A percentile compares a stretch with the other conserved stretches of the same genome.
These are phyloP conservation scores for Drosophila pectinifera DNA, from an alignment of 1,140 invertebrate genomes.

Conservation along the genomic window DNA sequence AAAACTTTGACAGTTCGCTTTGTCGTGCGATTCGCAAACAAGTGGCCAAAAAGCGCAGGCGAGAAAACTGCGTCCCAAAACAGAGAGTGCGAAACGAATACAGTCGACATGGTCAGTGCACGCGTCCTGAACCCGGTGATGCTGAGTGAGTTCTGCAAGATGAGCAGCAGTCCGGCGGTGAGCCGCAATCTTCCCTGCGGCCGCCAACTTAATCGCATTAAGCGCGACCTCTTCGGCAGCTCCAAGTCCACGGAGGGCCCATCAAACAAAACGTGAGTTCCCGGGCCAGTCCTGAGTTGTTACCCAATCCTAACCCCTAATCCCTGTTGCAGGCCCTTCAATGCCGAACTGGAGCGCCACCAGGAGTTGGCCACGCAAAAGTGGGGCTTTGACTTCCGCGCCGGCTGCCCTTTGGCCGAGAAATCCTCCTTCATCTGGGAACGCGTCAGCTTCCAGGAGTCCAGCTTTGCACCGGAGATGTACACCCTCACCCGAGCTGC, in stretches of 20 bases:
- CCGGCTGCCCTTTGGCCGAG: conserved; percentile 62
- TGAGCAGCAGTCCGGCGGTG: conserved; percentile 65
- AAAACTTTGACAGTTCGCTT: conserved; percentile 81
- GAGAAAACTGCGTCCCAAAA: conserved; percentile 63
- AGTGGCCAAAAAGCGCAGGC: conserved; percentile 52
- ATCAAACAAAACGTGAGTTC: conserved; percentile 73
- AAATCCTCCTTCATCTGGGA: conserved; percentile 77
- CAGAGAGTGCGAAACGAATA: conserved; percentile 30
- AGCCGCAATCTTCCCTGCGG: conserved; percentile 66
- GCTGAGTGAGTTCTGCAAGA: conserved; percentile 70
- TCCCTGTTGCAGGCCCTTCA: conserved; percentile 50
- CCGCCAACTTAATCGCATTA: conserved; percentile 75
- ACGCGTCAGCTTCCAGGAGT: conserved; percentile 77
- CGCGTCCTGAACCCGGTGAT: conserved; percentile 74
- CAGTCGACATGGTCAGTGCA: conserved; percentile 77
- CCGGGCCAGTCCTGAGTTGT: neutral
- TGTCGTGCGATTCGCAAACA: conserved; percentile 67
- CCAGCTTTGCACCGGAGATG: conserved; percentile 71
- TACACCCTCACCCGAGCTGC: conserved; percentile 82
- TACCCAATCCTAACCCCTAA: neutral
- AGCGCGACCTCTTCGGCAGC: conserved; percentile 78
- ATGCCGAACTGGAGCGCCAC: conserved; percentile 71
- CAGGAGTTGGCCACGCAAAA: conserved; percentile 76
- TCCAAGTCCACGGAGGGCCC: conserved; percentile 31
- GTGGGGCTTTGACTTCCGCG: conserved; percentile 84